A percentile compares a stretch with the other conserved stretches of the same genome.
Conservation (phyloP, 2,797 vertebrate species). For the Eulemur mongoz region DNA sequence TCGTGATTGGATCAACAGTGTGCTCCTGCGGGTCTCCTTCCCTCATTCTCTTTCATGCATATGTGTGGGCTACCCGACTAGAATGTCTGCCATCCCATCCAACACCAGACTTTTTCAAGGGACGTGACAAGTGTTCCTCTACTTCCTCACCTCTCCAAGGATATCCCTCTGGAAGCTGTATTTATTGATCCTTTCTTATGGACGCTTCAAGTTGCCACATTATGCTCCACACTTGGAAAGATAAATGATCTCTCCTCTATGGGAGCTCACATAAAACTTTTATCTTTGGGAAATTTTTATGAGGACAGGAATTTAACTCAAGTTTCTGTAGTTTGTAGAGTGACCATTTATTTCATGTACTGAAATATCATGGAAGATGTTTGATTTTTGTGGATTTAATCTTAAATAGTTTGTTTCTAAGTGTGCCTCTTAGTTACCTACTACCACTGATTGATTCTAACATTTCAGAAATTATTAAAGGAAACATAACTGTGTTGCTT, state of each 20-base stretch:
- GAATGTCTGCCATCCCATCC: constrained; percentile 12
- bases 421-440: background rate
- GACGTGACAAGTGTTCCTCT: background rate
- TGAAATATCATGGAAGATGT: background rate
- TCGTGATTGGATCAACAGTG: background rate
- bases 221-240: background rate
- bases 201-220: background rate
- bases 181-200: background rate
- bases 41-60: background rate
- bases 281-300: background rate
- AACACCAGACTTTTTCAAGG: background rate
- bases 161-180: background rate
- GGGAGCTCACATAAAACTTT: background rate
- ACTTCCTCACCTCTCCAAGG: background rate
- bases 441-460: background rate
- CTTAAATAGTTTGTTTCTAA: constrained; percentile 7
- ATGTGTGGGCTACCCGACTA: background rate
- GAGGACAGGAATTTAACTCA: background rate
- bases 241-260: background rate
- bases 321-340: background rate
- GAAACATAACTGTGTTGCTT: background rate
- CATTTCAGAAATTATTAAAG: background rate
- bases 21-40: background rate
- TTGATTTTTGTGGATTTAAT: background rate
- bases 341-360: background rate